Conservation (phyloP, 2,113 vertebrate genomes). For the Agelaius tricolor region DNA sequence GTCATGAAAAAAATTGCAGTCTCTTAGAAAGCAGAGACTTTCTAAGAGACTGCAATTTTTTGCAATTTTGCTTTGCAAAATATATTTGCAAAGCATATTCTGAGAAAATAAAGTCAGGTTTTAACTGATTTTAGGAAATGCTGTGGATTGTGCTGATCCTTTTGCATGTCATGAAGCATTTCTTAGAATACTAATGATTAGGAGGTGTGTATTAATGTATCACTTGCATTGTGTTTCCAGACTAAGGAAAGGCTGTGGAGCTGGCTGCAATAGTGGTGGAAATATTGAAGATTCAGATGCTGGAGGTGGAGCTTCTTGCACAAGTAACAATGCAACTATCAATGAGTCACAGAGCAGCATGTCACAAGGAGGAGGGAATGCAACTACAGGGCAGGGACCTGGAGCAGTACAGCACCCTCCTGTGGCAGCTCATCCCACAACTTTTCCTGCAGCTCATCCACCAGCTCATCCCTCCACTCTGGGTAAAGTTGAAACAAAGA, state of each 20-base stretch:
- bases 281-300: conserved; percentile 96
- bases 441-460: conserved; percentile 72
- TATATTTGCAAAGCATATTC: not conserved
- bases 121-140: not conserved
- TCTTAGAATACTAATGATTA: not conserved
- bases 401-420: conserved; percentile 80
- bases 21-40: not conserved
- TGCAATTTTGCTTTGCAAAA: too few relatives aligned
- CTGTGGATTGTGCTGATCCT: not conserved
- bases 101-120: not conserved
- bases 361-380: conserved; percentile 73
- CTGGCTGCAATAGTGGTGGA: conserved; percentile 97
- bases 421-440: conserved; percentile 80
- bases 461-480: conserved; percentile 53
- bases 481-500: conserved; percentile 32
- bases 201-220: not conserved
- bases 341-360: conserved; percentile 86
- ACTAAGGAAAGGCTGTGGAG: conserved; percentile 95
- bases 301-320: conserved; percentile 86
- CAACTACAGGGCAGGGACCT: conserved; percentile 74
- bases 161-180: not conserved
- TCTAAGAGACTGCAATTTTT: too few relatives aligned
- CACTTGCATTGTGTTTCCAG: conserved; percentile 66
- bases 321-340: conserved; percentile 83
- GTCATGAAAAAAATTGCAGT: not conserved